Conservation (phyloP, 2,113 vertebrate genomes). For the Asarcornis scutulata region DNA sequence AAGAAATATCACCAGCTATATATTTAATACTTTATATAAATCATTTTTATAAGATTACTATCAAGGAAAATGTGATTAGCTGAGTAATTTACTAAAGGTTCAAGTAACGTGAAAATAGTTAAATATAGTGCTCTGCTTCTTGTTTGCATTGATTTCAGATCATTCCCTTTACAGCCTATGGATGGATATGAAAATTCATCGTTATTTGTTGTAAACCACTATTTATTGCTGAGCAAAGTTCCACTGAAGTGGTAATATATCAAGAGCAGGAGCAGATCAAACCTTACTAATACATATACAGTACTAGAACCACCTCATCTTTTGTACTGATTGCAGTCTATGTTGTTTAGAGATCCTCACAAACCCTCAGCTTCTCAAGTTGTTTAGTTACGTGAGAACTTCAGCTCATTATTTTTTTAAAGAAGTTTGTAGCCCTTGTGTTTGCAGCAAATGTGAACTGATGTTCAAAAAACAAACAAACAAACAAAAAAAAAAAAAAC, state of each 20-base stretch:
- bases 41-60: background rate
- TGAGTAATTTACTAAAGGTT: background rate
- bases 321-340: background rate
- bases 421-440: background rate
- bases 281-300: background rate
- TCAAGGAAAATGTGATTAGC: background rate
- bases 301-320: background rate
- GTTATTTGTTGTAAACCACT: background rate
- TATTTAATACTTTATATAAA: background rate
- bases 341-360: background rate
- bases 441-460: background rate
- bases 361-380: background rate
- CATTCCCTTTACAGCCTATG: background rate
- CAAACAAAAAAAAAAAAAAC: background rate
- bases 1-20: background rate
- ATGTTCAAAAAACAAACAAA: background rate
- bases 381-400: background rate
- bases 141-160: background rate
- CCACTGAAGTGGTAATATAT: background rate
- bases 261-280: background rate
- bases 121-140: background rate
- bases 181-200: background rate
- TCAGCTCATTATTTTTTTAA: background rate
- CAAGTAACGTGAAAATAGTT: background rate
- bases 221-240: background rate